Evolutionary conservation across 2,888 invertebrate genomes (phyloP).

Genomic region (Xanthorhoe spadicearia): DNA sequence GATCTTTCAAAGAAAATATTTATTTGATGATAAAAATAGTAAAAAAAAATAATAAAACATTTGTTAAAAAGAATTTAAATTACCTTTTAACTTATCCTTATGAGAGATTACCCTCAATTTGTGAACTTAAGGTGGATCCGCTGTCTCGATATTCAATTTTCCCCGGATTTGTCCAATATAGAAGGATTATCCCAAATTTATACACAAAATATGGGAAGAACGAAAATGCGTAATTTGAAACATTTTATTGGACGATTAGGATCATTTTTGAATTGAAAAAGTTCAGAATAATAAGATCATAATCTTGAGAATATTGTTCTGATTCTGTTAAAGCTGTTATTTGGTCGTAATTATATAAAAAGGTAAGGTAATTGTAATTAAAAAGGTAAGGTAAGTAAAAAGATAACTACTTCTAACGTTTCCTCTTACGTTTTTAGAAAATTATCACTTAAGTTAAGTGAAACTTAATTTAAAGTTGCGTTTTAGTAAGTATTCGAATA

Average conservation of each 20-base stretch:
- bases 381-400: too few species aligned
- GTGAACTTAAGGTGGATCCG: constrained; percentile 35
- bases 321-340: too few species aligned
- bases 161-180: constrained; percentile 45
- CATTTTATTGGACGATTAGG: constrained; percentile 25
- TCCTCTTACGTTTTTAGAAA: too few species aligned
- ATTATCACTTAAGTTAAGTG: too few species aligned
- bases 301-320: background rate
- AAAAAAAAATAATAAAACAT: background rate
- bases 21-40: too few species aligned
- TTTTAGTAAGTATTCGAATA: too few species aligned
- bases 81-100: constrained; percentile 6
- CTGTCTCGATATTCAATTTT: constrained; percentile 43
- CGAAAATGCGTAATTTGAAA: constrained; percentile 23
- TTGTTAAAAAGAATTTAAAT: background rate
- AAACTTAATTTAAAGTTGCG: too few species aligned
- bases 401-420: too few species aligned
- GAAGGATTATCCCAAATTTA: constrained; percentile 44
- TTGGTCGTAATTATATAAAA: too few species aligned
- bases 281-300: background rate
- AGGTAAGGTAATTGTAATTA: too few species aligned
- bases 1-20: too few species aligned
- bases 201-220: constrained; percentile 42
- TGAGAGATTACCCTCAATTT: constrained; percentile 22
- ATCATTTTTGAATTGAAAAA: background rate